Base-by-base conservation (phyloP, 2,888 invertebrate genomes). In the Sarcophaga subvicina region DNA sequence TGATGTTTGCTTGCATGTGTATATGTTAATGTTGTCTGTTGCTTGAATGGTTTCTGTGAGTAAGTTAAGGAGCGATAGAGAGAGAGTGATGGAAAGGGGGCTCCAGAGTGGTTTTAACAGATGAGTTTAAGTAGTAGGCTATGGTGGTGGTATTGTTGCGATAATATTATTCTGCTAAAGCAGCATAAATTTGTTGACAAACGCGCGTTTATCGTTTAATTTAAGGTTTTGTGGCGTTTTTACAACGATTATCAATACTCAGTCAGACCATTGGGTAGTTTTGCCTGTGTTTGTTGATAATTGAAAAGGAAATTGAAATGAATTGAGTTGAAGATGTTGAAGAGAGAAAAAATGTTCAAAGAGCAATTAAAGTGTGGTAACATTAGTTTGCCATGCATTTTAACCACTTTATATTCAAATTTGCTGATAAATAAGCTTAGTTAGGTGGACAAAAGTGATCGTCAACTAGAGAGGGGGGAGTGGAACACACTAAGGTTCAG, bases 121-220 rank as follows among this genome's bases (percentile, higher is more conserved):
- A 59, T 27, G 17, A 10, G 20, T 37, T 20, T 11, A 66, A 47
- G 4, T 73, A 11, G 63, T 59, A 71, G 14, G 75, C 47, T 10
- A 47, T 75, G 67, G 79, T 80, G 17, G 63, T 75, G 69, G 73
- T 78, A n/a, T 54, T 64, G 14, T n/a, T 80, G 83, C 72, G 72
- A 60, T 76, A 67, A 72, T 71, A 20, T 72, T 80, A 76, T 79
- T 80, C 49, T 59, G 83, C 78, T 81, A 81, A 87, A 87, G 83
- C 86, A 87, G 86, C 86, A 87, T 87, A 87, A 84, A 84, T 87
- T 87, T 83, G 78, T 83, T 87, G 83, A 87, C 84, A 87, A 84
- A 54, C 54, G 81, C 67, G 83, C 83, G 83, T 83, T 83, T 86
- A 86, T 83, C 83, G 86, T 80, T 81, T 73, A 83, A 83, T 77